Evolutionary conservation across 2,113 vertebrate genomes (phyloP).

Genomic region (Martes martes): DNA sequence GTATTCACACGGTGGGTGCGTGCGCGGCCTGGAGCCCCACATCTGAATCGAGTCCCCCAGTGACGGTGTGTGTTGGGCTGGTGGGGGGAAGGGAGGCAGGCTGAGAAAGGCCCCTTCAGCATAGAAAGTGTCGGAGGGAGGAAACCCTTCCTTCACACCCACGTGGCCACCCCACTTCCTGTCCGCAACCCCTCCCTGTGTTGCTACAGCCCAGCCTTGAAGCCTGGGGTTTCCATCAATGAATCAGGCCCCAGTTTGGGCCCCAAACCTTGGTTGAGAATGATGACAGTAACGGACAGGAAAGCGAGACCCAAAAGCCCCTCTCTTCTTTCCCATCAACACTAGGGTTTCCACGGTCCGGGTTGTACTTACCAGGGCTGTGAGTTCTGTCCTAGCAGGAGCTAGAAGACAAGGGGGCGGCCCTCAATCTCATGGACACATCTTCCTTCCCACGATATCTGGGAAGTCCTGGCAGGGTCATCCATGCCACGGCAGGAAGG

Average conservation of each 20-base stretch:
- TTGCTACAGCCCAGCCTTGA: no score
- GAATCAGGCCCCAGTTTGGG: slow-evolving; percentile 76
- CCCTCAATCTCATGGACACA: not conserved
- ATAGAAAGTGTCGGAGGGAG: no score
- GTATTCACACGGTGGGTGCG: not conserved
- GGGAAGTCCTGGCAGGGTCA: not conserved
- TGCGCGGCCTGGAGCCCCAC: not conserved
- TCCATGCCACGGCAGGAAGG: slow-evolving; percentile 61
- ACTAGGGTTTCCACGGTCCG: not conserved
- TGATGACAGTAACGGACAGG: slow-evolving; percentile 67
- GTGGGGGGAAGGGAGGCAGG: not conserved
- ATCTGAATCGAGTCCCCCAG: not conserved
- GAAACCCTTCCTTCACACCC: no score
- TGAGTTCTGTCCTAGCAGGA: not conserved
- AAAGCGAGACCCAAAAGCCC: slow-evolving; percentile 49
- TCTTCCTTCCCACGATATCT: not conserved
- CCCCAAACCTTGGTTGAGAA: slow-evolving; percentile 64
- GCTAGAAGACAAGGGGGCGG: not conserved
- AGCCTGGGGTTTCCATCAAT: slow-evolving; percentile 78
- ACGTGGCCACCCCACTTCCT: no score
- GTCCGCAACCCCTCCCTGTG: no score
- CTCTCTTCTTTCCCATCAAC: slow-evolving; percentile 74
- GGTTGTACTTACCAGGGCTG: not conserved
- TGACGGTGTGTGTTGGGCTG: not conserved
- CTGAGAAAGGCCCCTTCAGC: no score